These are phyloP conservation scores for Anneissia japonica DNA, from an alignment of 35 echinoderm and acorn worm genomes.

Conservation along the genomic window DNA sequence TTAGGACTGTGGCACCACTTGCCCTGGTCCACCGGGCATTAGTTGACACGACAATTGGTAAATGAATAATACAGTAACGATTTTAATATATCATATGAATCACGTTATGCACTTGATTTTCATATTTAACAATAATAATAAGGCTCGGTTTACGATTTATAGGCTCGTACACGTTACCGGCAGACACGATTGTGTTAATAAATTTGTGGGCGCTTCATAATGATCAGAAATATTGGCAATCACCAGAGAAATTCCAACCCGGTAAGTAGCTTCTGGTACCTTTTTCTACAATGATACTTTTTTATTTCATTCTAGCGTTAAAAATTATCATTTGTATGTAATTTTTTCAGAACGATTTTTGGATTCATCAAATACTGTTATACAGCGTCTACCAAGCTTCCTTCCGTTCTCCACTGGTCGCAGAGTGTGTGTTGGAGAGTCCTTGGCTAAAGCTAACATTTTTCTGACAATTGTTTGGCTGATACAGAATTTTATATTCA, in stretches of 20 bases:
- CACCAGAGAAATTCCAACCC: conserved; percentile 32
- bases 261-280: too few relatives aligned
- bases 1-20: background rate
- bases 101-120: too few relatives aligned
- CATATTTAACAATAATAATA: too few relatives aligned
- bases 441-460: conserved; percentile 50
- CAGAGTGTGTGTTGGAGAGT: conserved; percentile 62
- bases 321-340: too few relatives aligned
- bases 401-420: conserved; percentile 55
- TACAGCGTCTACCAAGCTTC: conserved; percentile 12
- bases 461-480: conserved; percentile 61
- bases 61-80: too few relatives aligned
- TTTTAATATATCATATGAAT: too few relatives aligned
- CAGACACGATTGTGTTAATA: conserved; percentile 5
- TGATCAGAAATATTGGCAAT: conserved; percentile 19
- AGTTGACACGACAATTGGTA: background rate
- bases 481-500: conserved; percentile 52
- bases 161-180: conserved; percentile 13
- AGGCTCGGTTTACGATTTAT: too few relatives aligned
- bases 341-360: background rate
- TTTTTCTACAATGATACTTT: too few relatives aligned
- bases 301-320: too few relatives aligned
- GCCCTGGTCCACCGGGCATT: background rate
- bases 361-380: background rate
- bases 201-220: conserved; percentile 20